phyloP scores from a whole-genome alignment of 1,140 invertebrate genomes.

The Sminthurides bifidus region DNA sequence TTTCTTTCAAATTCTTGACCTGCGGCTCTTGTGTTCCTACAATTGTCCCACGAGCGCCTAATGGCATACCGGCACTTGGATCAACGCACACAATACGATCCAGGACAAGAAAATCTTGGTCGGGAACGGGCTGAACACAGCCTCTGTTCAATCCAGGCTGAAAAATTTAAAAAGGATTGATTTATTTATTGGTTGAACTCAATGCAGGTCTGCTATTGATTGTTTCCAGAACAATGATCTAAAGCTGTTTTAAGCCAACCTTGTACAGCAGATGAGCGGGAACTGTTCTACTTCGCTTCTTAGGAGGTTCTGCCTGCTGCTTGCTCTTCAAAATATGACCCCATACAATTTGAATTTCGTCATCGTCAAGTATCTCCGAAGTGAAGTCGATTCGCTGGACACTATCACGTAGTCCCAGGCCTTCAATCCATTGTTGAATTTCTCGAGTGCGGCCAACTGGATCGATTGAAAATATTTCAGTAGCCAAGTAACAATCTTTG shows the following conservation, averaged over 20 bases:
- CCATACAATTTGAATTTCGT: conserved; percentile 28
- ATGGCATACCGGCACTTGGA: conserved; percentile 11
- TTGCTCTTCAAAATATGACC: conserved; percentile 7
- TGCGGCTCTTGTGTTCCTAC: conserved; percentile 23
- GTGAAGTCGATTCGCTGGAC: conserved; percentile 20
- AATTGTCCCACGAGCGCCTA: conserved; percentile 23
- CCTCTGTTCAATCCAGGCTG: conserved; percentile 25
- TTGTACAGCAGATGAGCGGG: conserved; percentile 20
- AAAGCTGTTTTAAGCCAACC: conserved; percentile 6
- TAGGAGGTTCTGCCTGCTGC: not conserved
- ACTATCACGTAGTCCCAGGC: conserved; percentile 11
- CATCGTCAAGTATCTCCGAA: conserved; percentile 27
- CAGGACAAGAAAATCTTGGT: conserved; percentile 11
- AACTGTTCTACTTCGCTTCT: not conserved
- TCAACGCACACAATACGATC: conserved; percentile 30
- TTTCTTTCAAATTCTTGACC: not conserved
- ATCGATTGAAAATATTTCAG: conserved; percentile 22
- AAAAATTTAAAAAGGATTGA: conserved; percentile 9
- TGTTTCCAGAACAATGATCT: too few relatives aligned
- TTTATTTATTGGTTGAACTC: conserved; percentile 5
- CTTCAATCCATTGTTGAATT: conserved; percentile 25
- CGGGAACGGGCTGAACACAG: conserved; percentile 16
- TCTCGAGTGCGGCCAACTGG: conserved; percentile 10
- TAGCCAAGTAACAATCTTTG: conserved; percentile 9
- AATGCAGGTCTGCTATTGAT: too few relatives aligned